A percentile compares a stretch with the other conserved stretches of the same genome.
Evolutionary conservation across 2,888 invertebrate species (phyloP).

Genomic region (Bhutanitis thaidina): DNA sequence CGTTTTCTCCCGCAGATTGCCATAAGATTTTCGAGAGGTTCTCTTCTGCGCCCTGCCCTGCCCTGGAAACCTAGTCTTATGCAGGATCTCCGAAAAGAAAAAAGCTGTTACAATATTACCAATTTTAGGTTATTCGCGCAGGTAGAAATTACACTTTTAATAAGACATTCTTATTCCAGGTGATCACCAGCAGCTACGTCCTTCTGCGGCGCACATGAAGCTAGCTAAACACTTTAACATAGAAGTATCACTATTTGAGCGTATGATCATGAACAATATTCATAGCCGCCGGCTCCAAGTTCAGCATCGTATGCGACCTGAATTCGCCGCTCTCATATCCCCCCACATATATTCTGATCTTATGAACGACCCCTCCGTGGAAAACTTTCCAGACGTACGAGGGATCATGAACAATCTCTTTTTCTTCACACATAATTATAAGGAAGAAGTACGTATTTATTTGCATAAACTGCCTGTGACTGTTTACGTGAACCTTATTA

Average conservation of each 20-base stretch:
- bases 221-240: slow-evolving; percentile 83
- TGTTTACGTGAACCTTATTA: too few relatives aligned
- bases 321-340: slow-evolving; percentile 72
- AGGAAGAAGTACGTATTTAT: slow-evolving; percentile 70
- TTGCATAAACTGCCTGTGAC: too few relatives aligned
- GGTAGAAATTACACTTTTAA: background rate
- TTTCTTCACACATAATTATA: slow-evolving; percentile 83
- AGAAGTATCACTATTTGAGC: slow-evolving; percentile 90
- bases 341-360: slow-evolving; percentile 86
- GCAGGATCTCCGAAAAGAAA: too few relatives aligned
- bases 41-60: too few relatives aligned
- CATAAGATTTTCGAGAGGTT: too few relatives aligned
- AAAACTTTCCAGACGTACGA: slow-evolving; percentile 73
- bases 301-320: slow-evolving; percentile 90
- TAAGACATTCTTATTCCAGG: slow-evolving; percentile 49
- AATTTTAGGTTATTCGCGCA: too few relatives aligned
- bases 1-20: too few relatives aligned
- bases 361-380: slow-evolving; percentile 81
- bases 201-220: slow-evolving; percentile 83
- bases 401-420: slow-evolving; percentile 83
- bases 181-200: slow-evolving; percentile 90
- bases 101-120: too few relatives aligned
- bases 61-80: too few relatives aligned
- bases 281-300: slow-evolving; percentile 80
- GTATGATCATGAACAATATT: slow-evolving; percentile 85